phyloP scores from a whole-genome alignment of 2,888 invertebrate genomes.

The Eupithecia vulgata region DNA sequence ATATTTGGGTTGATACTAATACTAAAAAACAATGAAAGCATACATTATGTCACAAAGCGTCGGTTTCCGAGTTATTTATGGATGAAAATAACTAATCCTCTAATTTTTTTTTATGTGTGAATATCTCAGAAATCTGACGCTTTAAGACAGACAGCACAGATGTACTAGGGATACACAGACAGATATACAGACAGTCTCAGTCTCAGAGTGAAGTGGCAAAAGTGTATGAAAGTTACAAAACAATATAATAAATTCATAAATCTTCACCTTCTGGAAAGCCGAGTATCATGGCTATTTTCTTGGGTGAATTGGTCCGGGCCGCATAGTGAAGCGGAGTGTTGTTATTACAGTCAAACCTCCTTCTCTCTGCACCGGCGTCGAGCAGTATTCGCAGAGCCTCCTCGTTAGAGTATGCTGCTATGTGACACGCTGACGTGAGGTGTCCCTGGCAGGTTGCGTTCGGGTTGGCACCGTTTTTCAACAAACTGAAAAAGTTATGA shows the following conservation, averaged over 20 bases:
- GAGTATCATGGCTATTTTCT: constrained; percentile 4
- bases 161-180: no score
- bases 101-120: no score
- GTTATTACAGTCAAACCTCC: neutral
- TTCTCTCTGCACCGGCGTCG: neutral
- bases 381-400: constrained; percentile 2
- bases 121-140: no score
- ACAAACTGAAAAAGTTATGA: neutral
- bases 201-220: no score
- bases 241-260: neutral
- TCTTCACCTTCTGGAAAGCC: neutral
- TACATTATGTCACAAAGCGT: no score
- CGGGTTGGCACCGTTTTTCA: neutral
- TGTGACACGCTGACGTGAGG: neutral
- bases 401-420: neutral
- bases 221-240: no score
- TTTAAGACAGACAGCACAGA: no score
- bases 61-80: no score
- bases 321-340: constrained; percentile 1
- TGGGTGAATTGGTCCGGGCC: neutral
- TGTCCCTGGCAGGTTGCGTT: neutral
- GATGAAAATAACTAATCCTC: no score
- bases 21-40: no score
- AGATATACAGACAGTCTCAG: no score
- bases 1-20: no score